A percentile compares a stretch with the other conserved stretches of the same genome.
Conservation (phyloP, 2,113 vertebrate genomes). For the Oostethus manadensis region DNA sequence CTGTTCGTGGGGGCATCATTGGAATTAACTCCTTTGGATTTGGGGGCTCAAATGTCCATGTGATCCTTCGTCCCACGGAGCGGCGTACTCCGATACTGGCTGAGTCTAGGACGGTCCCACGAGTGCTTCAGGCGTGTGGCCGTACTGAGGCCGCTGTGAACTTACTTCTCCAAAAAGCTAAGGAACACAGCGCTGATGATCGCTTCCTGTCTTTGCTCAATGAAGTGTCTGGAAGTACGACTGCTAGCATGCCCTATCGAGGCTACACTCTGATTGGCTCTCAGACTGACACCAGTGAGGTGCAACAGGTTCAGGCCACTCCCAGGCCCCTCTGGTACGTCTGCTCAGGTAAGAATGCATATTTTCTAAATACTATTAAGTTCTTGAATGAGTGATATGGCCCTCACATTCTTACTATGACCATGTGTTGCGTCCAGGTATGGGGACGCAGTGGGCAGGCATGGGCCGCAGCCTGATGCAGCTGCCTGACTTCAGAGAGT, state of each 20-base stretch:
- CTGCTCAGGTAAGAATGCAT: constrained; percentile 81
- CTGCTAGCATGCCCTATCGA: constrained; percentile 80
- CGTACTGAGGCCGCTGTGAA: constrained; percentile 81
- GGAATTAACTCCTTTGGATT: constrained; percentile 94
- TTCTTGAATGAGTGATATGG: neutral
- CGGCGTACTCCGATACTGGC: neutral
- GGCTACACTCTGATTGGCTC: constrained; percentile 80
- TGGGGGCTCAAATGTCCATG: constrained; percentile 90
- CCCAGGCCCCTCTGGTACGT: constrained; percentile 87
- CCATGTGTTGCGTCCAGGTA: constrained; percentile 70
- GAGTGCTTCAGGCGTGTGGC: constrained; percentile 79
- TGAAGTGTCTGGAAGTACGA: constrained; percentile 70
- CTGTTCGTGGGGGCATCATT: constrained; percentile 80
- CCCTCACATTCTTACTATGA: neutral
- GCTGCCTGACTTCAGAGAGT: constrained; percentile 78
- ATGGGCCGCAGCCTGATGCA: constrained; percentile 91
- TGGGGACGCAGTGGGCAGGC: constrained; percentile 91
- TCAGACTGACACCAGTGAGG: constrained; percentile 65
- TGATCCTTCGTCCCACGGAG: constrained; percentile 79
- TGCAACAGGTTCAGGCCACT: constrained; percentile 71
- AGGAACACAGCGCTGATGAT: constrained; percentile 52
- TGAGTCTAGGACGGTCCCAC: constrained; percentile 42
- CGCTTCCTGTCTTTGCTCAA: constrained; percentile 80
- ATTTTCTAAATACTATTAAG: neutral
- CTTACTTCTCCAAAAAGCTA: constrained; percentile 72